phyloP scores from a whole-genome alignment of 1,140 invertebrate species.

The Cydia pomonella region DNA sequence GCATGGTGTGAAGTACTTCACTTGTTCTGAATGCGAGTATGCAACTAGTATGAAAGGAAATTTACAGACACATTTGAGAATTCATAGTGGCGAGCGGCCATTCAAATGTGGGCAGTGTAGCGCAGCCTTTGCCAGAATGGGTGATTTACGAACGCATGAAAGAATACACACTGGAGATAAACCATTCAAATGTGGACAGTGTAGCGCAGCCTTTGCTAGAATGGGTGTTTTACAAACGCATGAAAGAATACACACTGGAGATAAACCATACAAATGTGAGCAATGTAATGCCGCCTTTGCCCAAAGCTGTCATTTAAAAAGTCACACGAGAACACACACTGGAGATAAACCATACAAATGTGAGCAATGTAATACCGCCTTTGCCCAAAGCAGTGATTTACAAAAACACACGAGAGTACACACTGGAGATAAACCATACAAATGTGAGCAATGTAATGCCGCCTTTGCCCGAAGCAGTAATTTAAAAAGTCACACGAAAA shows the following conservation, averaged over 20 bases:
- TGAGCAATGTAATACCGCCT: constrained; percentile 33
- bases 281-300: not conserved
- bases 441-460: not conserved
- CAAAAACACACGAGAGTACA: too few relatives aligned
- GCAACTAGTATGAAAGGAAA: not conserved
- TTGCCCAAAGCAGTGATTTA: constrained; percentile 1
- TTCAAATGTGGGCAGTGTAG: not conserved
- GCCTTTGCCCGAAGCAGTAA: not conserved
- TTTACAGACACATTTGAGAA: not conserved
- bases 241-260: not conserved
- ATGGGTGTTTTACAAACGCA: not conserved
- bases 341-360: constrained; percentile 37
- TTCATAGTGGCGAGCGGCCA: not conserved
- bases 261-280: not conserved
- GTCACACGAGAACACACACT: constrained; percentile 27
- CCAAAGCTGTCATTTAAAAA: not conserved
- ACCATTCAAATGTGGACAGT: not conserved
- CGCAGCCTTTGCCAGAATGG: not conserved
- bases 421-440: not conserved
- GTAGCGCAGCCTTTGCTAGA: not conserved
- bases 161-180: not conserved
- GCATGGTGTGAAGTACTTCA: not conserved
- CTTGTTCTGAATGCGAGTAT: not conserved
- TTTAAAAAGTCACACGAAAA: not conserved
- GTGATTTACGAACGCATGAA: not conserved